A percentile compares a stretch with the other conserved stretches of the same genome.
Conservation (phyloP, 2,113 vertebrate genomes). For the Myrmecobius fasciatus region DNA sequence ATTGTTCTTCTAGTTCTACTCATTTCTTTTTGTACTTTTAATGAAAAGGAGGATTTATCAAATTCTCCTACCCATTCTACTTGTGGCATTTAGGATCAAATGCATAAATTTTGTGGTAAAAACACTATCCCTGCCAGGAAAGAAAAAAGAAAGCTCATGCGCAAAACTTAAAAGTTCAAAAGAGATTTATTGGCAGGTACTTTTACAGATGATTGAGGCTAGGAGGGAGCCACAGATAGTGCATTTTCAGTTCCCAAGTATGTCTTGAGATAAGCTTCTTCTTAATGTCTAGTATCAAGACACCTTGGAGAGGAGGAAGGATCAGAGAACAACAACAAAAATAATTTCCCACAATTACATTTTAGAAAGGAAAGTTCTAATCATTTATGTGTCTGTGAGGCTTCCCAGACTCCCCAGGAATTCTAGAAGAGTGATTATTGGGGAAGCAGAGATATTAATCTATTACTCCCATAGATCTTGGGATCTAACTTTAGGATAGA, state of each 20-base stretch:
- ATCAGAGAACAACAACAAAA: background rate
- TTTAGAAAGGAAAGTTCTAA: background rate
- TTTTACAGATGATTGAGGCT: background rate
- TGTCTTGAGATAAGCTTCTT: background rate
- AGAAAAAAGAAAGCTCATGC: background rate
- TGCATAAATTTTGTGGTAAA: background rate
- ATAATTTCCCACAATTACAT: background rate
- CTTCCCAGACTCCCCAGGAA: background rate
- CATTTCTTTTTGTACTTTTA: background rate
- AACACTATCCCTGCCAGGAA: background rate
- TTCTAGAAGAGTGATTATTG: background rate
- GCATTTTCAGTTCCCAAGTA: background rate
- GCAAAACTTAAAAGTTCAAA: background rate
- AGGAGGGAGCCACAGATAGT: background rate
- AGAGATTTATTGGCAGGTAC: background rate
- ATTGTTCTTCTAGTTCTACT: background rate
- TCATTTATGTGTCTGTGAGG: background rate
- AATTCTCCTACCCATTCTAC: background rate
- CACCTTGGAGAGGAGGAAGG: background rate
- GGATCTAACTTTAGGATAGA: background rate
- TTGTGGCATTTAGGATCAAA: background rate
- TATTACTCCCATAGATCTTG: background rate
- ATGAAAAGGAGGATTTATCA: background rate
- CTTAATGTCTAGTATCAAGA: background rate
- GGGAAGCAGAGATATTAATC: background rate